Base-by-base conservation (phyloP, 2,113 vertebrate genomes). In the Pelodiscus sinensis region DNA sequence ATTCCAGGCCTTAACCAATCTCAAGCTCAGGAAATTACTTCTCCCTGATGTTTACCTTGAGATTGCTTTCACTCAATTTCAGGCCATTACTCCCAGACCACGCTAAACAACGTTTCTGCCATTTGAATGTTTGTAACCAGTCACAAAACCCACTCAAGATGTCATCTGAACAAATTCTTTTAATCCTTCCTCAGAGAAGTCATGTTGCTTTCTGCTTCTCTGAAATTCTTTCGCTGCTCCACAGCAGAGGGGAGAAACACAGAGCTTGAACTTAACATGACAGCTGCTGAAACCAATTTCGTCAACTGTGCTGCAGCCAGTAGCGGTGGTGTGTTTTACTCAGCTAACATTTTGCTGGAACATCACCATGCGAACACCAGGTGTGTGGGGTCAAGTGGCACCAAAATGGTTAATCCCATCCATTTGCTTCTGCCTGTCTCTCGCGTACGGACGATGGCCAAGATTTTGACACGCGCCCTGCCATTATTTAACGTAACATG, bases 191-290 rank as follows among this genome's bases (percentile, higher is more conserved):
- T 68, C 8, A 31, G 65, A 19, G 65, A 68, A n/a, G 31, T 35
- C 65, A 9, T 19, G 8, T 68, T 68, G 65, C 31, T 68, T 58
- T n/a, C 5, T 55, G 6, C 1, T 0, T 31, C n/a, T 79, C n/a
- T 0, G 0, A 35, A 85, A 80, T 31, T 35, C 8, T 25, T 44
- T 56, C 73, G 57, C 22, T 16, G 5, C 55, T 89, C 84, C 82
- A 90, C 81, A 38, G 3, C 7, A 4, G 44, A 0, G 27, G 50
- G 31, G 75, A 82, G 35, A 50, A 27, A 21, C 15, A 18, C 56
- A 16, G 29, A 86, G 84, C 11, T 57, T 51, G 38, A 78, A 38
- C n/a, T 13, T 8, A 27, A 57, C 79, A 14, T 35, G n/a, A 77
- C 73, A 31, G 38, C 84, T 15, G 84, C 54, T 57, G 10, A 12